phyloP scores from a whole-genome alignment of 2,888 invertebrate species.

The Hypolimnas misippus region DNA sequence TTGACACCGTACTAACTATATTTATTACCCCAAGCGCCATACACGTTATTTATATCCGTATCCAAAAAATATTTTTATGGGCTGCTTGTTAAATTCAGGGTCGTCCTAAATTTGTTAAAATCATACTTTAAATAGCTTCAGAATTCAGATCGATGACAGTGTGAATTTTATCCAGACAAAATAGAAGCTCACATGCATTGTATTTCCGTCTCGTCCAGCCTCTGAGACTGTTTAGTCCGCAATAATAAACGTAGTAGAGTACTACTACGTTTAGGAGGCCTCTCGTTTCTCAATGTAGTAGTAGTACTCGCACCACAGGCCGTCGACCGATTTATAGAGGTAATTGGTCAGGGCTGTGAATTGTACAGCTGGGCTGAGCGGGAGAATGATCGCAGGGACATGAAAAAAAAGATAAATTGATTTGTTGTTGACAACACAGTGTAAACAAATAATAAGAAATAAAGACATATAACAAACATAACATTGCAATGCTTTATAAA shows the following conservation, averaged over 20 bases:
- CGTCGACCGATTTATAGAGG: slow-evolving; percentile 13
- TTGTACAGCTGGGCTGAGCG: slow-evolving; percentile 3
- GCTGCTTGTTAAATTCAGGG: too few species aligned
- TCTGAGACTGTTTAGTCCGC: neutral
- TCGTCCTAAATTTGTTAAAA: too few species aligned
- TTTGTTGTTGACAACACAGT: neutral
- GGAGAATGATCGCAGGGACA: neutral
- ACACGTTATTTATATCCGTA: too few species aligned
- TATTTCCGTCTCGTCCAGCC: slow-evolving; percentile 1
- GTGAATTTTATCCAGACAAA: neutral
- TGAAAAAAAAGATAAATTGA: neutral
- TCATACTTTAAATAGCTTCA: too few species aligned
- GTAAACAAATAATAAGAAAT: neutral
- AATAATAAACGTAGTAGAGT: slow-evolving; percentile 7
- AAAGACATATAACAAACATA: too few species aligned
- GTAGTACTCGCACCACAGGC: slow-evolving; percentile 8
- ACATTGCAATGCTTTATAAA: too few species aligned
- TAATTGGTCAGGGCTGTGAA: slow-evolving; percentile 1
- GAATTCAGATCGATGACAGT: neutral
- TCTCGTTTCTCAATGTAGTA: slow-evolving; percentile 5
- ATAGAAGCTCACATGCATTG: neutral
- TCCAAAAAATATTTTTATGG: too few species aligned
- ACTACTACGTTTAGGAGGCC: slow-evolving; percentile 1
- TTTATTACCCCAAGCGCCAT: too few species aligned
- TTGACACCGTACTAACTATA: too few species aligned